Evolutionary conservation across 2,888 invertebrate genomes (phyloP).

Genomic region (Macrophya annulata): DNA sequence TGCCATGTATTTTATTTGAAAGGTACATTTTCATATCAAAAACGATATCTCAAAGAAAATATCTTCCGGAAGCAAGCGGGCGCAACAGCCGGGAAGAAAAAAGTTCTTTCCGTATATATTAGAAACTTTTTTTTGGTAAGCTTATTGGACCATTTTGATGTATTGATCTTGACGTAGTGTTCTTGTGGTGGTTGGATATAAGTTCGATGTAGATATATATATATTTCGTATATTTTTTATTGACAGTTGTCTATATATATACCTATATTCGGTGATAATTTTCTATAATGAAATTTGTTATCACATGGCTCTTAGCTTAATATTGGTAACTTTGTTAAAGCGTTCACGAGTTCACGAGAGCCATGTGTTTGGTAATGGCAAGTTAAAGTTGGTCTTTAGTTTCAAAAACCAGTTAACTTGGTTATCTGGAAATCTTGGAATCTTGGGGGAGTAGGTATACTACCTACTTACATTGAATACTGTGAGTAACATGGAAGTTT

Average conservation of each 20-base stretch:
- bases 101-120: neutral
- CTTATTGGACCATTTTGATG: neutral
- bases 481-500: neutral
- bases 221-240: neutral
- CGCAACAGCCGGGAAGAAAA: neutral
- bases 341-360: neutral
- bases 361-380: neutral
- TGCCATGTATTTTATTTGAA: neutral
- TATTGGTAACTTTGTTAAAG: neutral
- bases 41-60: slow-evolving; percentile 19
- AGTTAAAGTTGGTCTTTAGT: neutral
- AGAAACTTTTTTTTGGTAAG: neutral
- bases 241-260: neutral
- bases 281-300: too few species aligned
- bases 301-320: neutral
- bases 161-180: neutral
- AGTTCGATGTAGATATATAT: too few species aligned
- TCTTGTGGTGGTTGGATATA: neutral
- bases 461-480: slow-evolving; percentile 6
- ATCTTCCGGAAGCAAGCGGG: neutral
- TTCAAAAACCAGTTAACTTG: neutral
- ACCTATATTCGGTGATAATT: neutral
- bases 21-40: neutral
- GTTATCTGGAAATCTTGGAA: neutral
- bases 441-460: neutral